These are phyloP conservation scores for Myotis pilosus DNA, from an alignment of 2,797 vertebrate species.

Conservation along the genomic window DNA sequence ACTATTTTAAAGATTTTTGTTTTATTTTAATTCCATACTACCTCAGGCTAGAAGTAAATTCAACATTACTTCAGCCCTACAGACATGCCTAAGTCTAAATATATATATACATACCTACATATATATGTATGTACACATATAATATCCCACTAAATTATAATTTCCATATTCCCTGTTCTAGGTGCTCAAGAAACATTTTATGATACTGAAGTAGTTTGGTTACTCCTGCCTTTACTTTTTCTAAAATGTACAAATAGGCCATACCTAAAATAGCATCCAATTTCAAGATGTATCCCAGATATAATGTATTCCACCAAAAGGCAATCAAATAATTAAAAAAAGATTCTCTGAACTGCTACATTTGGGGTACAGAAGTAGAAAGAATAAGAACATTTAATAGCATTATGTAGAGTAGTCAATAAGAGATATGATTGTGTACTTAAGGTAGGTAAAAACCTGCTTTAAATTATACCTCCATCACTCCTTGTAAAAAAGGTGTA, in stretches of 20 bases:
- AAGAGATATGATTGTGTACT: neutral
- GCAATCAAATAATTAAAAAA: slow-evolving; percentile 41
- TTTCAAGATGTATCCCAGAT: slow-evolving; percentile 28
- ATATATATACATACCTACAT: neutral
- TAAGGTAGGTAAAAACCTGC: neutral
- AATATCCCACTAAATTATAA: neutral
- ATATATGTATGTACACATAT: no score
- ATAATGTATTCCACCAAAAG: neutral
- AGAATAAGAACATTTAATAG: neutral
- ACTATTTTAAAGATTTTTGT: neutral
- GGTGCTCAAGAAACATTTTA: neutral
- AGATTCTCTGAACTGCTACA: neutral
- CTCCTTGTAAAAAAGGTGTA: neutral
- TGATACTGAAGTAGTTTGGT: neutral
- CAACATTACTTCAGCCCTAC: neutral
- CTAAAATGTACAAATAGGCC: neutral
- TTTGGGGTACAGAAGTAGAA: neutral
- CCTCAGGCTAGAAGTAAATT: neutral
- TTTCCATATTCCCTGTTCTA: neutral
- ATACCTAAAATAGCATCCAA: neutral
- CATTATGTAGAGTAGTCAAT: neutral
- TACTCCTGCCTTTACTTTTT: slow-evolving; percentile 2
- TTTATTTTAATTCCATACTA: slow-evolving; percentile 22
- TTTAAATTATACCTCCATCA: neutral
- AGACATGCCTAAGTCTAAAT: neutral